Evolutionary conservation across 2,113 vertebrate species (phyloP).

Genomic region (Rostratula benghalensis): DNA sequence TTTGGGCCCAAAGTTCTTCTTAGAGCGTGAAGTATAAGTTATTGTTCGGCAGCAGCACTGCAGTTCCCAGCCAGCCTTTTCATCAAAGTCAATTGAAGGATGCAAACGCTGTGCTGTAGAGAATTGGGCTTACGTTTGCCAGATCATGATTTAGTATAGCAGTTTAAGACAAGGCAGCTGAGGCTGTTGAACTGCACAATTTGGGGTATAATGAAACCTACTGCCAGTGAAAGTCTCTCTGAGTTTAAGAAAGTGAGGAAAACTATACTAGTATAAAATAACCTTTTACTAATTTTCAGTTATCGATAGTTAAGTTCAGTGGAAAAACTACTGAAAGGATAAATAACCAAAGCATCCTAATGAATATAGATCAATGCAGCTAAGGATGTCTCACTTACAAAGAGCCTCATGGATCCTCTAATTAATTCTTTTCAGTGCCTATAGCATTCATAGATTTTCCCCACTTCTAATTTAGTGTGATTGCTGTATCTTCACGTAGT

Average conservation of each 20-base stretch:
- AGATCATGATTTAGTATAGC: not conserved
- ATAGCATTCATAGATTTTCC: not conserved
- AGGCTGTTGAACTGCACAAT: not conserved
- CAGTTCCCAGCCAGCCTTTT: conserved; percentile 7
- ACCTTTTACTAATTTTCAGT: not conserved
- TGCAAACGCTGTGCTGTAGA: not conserved
- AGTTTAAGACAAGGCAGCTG: not conserved
- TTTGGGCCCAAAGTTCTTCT: not conserved
- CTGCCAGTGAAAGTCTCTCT: not conserved
- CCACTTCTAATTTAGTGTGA: not conserved
- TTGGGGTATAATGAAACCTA: not conserved
- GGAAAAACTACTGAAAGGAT: not conserved
- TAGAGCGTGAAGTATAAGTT: not conserved
- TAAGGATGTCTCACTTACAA: not conserved
- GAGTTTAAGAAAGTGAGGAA: not conserved
- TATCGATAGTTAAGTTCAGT: not conserved
- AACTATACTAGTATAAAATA: not conserved
- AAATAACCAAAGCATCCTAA: not conserved
- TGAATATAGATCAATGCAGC: not conserved
- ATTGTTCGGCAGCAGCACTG: not conserved
- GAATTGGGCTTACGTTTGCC: not conserved
- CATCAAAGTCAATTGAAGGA: conserved; percentile 37
- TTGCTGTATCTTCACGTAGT: not conserved
- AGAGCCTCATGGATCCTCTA: not conserved
- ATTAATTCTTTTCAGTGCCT: not conserved